Evolutionary conservation across 2,113 vertebrate species (phyloP).

Genomic region (Osmerus eperlanus): DNA sequence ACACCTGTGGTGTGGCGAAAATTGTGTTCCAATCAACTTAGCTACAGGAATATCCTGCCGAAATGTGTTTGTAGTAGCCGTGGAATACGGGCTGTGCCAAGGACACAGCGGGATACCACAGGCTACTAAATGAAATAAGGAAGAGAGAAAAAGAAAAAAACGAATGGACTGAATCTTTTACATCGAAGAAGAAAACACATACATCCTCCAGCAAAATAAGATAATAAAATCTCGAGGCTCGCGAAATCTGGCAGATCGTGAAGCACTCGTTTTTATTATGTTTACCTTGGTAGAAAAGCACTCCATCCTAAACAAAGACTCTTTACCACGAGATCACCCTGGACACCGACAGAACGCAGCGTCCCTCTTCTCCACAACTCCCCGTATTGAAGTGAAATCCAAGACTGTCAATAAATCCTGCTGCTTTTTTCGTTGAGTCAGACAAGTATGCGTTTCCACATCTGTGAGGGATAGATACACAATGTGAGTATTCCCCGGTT

Average conservation of each 20-base stretch:
- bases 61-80: not conserved
- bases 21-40: no score
- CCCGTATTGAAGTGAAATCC: slow-evolving; percentile 44
- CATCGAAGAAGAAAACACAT: slow-evolving; percentile 23
- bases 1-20: no score
- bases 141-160: slow-evolving; percentile 9
- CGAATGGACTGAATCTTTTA: slow-evolving; percentile 24
- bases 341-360: slow-evolving; percentile 42
- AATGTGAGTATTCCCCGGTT: slow-evolving; percentile 39
- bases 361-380: slow-evolving; percentile 37
- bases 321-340: slow-evolving; percentile 38
- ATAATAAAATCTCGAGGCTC: slow-evolving; percentile 38
- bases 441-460: slow-evolving; percentile 48
- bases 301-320: slow-evolving; percentile 37
- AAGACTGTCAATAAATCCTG: slow-evolving; percentile 51
- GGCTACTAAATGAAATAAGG: not conserved
- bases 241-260: slow-evolving; percentile 19
- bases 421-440: slow-evolving; percentile 34
- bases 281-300: slow-evolving; percentile 59
- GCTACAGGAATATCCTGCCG: not conserved
- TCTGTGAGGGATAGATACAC: slow-evolving; percentile 37
- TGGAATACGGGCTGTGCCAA: not conserved
- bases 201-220: slow-evolving; percentile 18
- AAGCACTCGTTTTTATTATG: slow-evolving; percentile 45
- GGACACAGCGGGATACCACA: not conserved